Percentiles rank a stretch among this genome's conserved stretches.
Evolutionary conservation across 2,113 vertebrate genomes (phyloP).

Genomic region (Chloebia gouldiae): DNA sequence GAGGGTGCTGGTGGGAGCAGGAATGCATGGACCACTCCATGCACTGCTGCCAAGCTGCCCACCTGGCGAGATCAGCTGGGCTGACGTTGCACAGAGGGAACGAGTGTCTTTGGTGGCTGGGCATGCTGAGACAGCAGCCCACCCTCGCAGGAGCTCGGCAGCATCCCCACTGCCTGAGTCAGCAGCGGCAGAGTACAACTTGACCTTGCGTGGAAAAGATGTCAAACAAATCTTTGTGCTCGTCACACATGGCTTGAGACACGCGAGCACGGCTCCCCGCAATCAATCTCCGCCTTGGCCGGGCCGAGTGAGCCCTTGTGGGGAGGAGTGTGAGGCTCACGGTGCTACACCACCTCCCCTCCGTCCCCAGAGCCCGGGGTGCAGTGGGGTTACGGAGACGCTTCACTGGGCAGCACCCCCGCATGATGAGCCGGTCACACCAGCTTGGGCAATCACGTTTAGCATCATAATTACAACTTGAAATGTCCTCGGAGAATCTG

Average conservation of each 20-base stretch:
- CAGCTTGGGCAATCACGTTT: neutral
- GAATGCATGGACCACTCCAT: fast-evolving
- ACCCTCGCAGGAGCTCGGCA: neutral
- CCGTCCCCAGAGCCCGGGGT: fast-evolving
- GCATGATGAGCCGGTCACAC: fast-evolving
- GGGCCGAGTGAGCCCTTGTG: neutral
- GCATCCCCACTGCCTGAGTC: neutral
- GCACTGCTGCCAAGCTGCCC: neutral
- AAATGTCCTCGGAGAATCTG: neutral
- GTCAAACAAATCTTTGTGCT: conserved; percentile 50
- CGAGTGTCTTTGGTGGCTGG: fast-evolving
- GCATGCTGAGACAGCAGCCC: neutral
- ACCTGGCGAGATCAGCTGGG: neutral
- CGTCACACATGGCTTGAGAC: neutral
- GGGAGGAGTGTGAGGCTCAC: neutral
- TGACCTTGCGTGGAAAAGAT: conserved; percentile 39
- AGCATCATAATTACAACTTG: neutral
- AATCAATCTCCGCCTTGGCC: neutral
- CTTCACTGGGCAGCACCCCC: neutral
- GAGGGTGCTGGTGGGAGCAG: neutral
- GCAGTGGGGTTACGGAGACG: neutral
- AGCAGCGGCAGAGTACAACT: neutral
- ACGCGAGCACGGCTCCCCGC: neutral
- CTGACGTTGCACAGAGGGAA: neutral
- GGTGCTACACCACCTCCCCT: neutral